Percentiles rank a stretch among this genome's conserved stretches.
Conservation (phyloP, 2,888 invertebrate genomes). For the Prenolepis imparis region DNA sequence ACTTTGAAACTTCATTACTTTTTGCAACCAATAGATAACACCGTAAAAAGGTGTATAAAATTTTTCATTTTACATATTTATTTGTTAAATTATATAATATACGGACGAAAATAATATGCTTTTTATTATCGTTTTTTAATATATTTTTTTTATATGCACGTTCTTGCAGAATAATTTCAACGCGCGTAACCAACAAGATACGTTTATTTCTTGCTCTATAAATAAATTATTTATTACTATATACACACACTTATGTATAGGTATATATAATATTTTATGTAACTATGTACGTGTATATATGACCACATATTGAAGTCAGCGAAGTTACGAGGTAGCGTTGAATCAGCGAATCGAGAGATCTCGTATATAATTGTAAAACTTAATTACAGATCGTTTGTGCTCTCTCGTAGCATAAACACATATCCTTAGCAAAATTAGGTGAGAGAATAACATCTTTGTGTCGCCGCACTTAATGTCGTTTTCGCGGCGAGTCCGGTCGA, state of each 20-base stretch:
- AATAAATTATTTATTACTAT: slow-evolving; percentile 8
- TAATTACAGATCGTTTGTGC: slow-evolving; percentile 37
- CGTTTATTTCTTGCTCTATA: slow-evolving; percentile 2
- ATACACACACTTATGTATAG: background rate
- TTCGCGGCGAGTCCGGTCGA: slow-evolving; percentile 40
- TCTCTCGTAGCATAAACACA: slow-evolving; percentile 17
- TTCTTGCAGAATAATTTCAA: background rate
- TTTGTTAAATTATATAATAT: background rate
- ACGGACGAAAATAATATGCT: background rate
- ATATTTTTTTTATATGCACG: background rate
- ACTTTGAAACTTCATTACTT: background rate
- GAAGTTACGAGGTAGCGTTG: slow-evolving; percentile 1
- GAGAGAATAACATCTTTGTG: slow-evolving; percentile 36
- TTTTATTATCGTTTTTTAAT: background rate
- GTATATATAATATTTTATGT: no score
- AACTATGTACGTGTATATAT: background rate
- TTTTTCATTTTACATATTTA: background rate
- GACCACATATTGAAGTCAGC: slow-evolving; percentile 5
- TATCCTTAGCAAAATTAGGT: slow-evolving; percentile 44
- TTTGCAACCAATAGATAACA: background rate
- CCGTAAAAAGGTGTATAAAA: background rate
- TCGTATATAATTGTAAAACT: slow-evolving; percentile 33
- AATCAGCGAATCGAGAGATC: slow-evolving; percentile 34
- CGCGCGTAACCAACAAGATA: background rate
- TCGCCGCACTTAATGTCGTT: slow-evolving; percentile 42